A percentile compares a stretch with the other conserved stretches of the same genome.
Conservation (phyloP, 2,888 invertebrate species). For the Patella caerulea region DNA sequence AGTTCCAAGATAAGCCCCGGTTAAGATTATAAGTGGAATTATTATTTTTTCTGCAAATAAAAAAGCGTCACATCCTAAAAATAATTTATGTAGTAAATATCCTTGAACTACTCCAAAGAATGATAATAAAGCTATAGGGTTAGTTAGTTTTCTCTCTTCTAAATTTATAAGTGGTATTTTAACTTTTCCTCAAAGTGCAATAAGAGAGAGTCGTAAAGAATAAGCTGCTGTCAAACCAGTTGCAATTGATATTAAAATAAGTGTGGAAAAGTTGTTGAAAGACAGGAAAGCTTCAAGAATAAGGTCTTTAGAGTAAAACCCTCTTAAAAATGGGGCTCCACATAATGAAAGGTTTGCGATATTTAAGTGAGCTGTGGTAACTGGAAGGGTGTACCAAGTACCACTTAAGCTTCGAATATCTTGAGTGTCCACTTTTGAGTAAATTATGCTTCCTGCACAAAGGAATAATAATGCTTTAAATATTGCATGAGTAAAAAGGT, state of each 20-base stretch:
- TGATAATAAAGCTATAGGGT: conserved; percentile 11
- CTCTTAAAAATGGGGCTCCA: conserved; percentile 60
- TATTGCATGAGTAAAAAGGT: conserved; percentile 81
- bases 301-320: conserved; percentile 64
- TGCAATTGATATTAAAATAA: conserved; percentile 17
- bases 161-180: neutral
- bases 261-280: conserved; percentile 1
- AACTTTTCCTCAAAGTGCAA: conserved; percentile 10
- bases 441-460: conserved; percentile 81
- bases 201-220: conserved; percentile 24
- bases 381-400: conserved; percentile 46
- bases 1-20: neutral
- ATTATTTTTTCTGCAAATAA: neutral
- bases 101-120: conserved; percentile 1
- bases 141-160: conserved; percentile 8
- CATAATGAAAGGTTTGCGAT: conserved; percentile 47
- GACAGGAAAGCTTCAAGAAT: conserved; percentile 45
- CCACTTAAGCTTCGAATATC: conserved; percentile 77
- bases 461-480: conserved; percentile 84
- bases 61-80: conserved; percentile 4
- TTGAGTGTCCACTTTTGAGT: conserved; percentile 77
- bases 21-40: neutral
- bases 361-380: conserved; percentile 43
- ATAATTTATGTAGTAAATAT: neutral
- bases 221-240: conserved; percentile 25